phyloP scores from a whole-genome alignment of 2,113 vertebrate species.

The Erythrocebus patas region DNA sequence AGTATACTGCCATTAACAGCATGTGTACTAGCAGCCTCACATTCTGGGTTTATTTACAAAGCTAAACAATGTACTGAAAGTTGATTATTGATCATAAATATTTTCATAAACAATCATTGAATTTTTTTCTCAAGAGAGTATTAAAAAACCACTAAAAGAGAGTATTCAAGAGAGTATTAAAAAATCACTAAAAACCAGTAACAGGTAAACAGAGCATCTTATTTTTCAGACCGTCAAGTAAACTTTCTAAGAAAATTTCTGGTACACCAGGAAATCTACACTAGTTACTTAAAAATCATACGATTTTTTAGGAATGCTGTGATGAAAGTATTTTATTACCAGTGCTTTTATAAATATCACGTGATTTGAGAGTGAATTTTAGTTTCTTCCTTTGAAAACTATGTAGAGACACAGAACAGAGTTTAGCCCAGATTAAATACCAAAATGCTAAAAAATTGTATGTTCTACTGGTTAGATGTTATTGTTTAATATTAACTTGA shows the following conservation, averaged over 20 bases:
- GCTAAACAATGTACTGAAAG: not conserved
- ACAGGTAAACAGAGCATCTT: not conserved
- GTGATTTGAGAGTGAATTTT: not conserved
- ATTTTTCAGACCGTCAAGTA: not conserved
- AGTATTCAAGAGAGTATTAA: not conserved
- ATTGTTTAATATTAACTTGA: not conserved
- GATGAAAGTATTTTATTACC: not conserved
- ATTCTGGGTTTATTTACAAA: slow-evolving; percentile 29
- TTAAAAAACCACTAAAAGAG: not conserved
- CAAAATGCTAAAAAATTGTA: not conserved
- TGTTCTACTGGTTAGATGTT: not conserved
- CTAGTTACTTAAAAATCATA: not conserved
- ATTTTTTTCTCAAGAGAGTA: not conserved
- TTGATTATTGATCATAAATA: not conserved
- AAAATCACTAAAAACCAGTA: not conserved
- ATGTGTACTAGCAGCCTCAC: not conserved
- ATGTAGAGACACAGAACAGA: not conserved
- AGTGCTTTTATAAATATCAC: not conserved
- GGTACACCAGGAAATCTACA: not conserved
- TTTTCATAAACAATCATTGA: not conserved
- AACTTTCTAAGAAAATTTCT: not conserved
- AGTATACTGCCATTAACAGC: not conserved
- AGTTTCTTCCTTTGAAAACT: not conserved
- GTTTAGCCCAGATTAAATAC: not conserved
- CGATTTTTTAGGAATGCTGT: not conserved